Conservation (phyloP, 2,797 vertebrate genomes). For the Aldrovandia affinis region DNA sequence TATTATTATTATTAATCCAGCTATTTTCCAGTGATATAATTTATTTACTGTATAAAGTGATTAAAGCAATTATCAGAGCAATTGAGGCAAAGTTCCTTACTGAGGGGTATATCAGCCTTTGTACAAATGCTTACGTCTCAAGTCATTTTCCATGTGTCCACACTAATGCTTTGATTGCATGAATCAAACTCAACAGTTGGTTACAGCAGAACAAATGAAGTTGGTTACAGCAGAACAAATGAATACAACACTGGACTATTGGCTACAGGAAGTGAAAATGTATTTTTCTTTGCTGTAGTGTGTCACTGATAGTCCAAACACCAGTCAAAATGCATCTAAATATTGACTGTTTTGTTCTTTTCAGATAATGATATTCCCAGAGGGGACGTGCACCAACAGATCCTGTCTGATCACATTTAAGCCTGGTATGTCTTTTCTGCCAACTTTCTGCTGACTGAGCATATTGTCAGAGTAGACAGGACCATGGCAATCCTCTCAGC, state of each 20-base stretch:
- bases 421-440: conserved; percentile 80
- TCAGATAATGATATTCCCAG: conserved; percentile 99
- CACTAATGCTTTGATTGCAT: background rate
- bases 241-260: background rate
- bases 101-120: background rate
- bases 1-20: no score
- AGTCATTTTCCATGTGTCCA: background rate
- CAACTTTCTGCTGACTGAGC: conserved; percentile 5
- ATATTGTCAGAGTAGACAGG: background rate
- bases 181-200: background rate
- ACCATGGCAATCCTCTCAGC: background rate
- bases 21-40: no score
- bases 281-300: background rate
- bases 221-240: background rate
- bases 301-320: background rate
- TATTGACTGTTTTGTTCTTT: conserved; percentile 41
- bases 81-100: background rate
- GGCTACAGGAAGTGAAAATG: background rate
- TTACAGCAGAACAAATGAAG: background rate
- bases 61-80: background rate
- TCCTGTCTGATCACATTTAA: conserved; percentile 98
- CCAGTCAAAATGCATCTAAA: background rate
- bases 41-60: background rate
- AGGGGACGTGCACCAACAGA: conserved; percentile 97
- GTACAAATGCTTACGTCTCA: background rate